Percentiles rank a stretch among this genome's conserved stretches.
These are phyloP conservation scores for Hemithea aestivaria DNA, from an alignment of 2,888 invertebrate species.

Conservation along the genomic window DNA sequence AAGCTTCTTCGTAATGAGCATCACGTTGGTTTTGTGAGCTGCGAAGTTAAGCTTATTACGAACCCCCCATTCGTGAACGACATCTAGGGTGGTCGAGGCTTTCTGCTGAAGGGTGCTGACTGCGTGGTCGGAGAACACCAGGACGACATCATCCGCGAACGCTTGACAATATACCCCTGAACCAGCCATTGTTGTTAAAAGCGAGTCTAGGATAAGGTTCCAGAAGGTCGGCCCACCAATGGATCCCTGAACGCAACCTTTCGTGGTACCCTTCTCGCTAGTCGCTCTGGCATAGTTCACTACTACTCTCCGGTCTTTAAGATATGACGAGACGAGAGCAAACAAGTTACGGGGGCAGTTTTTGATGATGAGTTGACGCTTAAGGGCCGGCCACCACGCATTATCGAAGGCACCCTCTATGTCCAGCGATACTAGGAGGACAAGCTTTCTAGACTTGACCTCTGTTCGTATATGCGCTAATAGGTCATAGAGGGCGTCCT, in stretches of 20 bases:
- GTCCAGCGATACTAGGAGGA: not conserved
- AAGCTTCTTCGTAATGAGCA: not conserved
- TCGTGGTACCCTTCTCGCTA: not conserved
- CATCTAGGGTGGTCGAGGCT: constrained; percentile 7
- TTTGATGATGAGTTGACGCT: not conserved
- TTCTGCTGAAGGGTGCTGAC: constrained; percentile 8
- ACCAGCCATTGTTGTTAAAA: not conserved
- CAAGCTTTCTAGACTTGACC: not conserved
- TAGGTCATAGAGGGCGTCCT: not conserved
- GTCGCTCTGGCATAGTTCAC: constrained; percentile 3
- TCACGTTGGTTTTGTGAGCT: not conserved
- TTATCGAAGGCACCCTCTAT: too few relatives aligned
- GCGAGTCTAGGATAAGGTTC: constrained; percentile 15
- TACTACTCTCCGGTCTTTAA: not conserved
- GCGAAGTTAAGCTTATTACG: constrained; percentile 7
- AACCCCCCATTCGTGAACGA: constrained; percentile 10
- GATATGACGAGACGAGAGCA: not conserved
- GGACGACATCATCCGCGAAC: not conserved
- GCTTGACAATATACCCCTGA: not conserved
- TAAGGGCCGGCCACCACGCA: not conserved
- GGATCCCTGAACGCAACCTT: constrained; percentile 16
- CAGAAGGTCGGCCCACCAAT: constrained; percentile 17
- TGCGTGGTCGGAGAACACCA: constrained; percentile 1
- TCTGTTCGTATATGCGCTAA: not conserved
- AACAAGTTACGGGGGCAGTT: constrained; percentile 2